Evolutionary conservation across 2,888 invertebrate genomes (phyloP), one percentile per base, ranked within the genome.

Genomic region (Apantesis nais): DNA sequence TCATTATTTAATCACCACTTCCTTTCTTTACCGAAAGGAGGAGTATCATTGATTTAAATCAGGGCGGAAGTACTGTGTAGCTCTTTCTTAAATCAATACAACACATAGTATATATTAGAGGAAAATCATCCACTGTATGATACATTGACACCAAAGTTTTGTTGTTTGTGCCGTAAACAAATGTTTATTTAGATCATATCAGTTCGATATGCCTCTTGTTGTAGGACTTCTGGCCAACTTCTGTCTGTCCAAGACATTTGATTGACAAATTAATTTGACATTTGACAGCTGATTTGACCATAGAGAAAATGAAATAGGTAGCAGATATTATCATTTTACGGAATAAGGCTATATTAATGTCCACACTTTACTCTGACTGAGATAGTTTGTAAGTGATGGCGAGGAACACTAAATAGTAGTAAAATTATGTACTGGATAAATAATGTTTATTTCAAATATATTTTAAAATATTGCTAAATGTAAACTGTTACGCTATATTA

Each of bases 1-100:
- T 94, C 95, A 95, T 95, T 89, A 88, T 93, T 91, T 82, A 79
- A 72, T 74, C 72, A 81, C 83, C 76, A 86, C 77, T 88, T 86
- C 78, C 81, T 83, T 81, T 76, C 72, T 82, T 77, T 74, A 76
- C 70, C 77, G 78, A 84, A 85, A 83, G 84, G 85, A 85, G 82
- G 83, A 84, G 83, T 83, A 83, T 79, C 83, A 85, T 81, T 82
- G 82, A 84, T 83, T 71, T 78, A 71, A 90, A 75, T 83, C 72
- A 81, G 79, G 75, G 75, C 73, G 78, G 78, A 77, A 83, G 78
- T 77, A 80, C 75, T 76, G 72, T 76, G 71, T 70, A 71, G 83
- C 73, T 76, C 79, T 80, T 82, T 77, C 69, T 72, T 66, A 68
- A 73, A 62, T 72, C 66, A 63, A 70, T 72, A 62, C 67, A 71